phyloP scores from a whole-genome alignment of 2,888 invertebrate species.

The Lordiphosa fenestrarum region DNA sequence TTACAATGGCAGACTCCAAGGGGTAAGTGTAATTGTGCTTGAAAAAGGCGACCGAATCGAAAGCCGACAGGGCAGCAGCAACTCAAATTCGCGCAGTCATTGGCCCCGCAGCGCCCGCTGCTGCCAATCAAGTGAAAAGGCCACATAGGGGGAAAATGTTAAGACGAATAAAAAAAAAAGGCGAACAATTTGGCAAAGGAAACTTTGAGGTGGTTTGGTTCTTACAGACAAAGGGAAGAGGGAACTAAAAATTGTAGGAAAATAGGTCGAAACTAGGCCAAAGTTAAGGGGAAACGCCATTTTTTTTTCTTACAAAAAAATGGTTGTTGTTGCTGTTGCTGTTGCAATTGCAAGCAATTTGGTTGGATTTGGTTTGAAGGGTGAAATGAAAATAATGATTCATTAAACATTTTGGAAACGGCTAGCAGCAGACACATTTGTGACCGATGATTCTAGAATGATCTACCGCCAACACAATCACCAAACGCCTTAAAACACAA shows the following conservation, averaged over 20 bases:
- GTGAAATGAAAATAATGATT: not conserved
- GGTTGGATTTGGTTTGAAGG: constrained; percentile 27
- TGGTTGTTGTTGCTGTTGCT: constrained; percentile 24
- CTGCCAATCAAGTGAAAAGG: constrained; percentile 42
- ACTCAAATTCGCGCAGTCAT: constrained; percentile 77
- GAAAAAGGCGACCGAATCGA: constrained; percentile 23
- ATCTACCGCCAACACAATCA: too few species aligned
- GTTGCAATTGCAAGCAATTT: constrained; percentile 36
- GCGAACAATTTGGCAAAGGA: not conserved
- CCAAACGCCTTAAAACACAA: too few species aligned
- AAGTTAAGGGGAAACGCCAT: constrained; percentile 58
- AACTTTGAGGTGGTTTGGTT: not conserved
- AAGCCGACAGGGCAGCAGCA: constrained; percentile 62
- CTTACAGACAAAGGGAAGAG: too few species aligned
- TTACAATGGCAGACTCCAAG: constrained; percentile 79
- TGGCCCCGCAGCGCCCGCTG: constrained; percentile 29
- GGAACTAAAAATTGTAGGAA: too few species aligned
- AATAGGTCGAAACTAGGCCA: constrained; percentile 48
- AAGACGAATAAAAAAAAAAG: not conserved
- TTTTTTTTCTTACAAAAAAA: constrained; percentile 27
- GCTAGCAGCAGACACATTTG: not conserved
- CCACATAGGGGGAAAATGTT: constrained; percentile 40
- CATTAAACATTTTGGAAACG: not conserved
- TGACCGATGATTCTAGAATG: too few species aligned
- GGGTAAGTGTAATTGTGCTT: constrained; percentile 72